Evolutionary conservation across 2,888 invertebrate genomes (phyloP), one percentile per base, ranked within the genome.

Genomic region (Penaeus monodon): DNA sequence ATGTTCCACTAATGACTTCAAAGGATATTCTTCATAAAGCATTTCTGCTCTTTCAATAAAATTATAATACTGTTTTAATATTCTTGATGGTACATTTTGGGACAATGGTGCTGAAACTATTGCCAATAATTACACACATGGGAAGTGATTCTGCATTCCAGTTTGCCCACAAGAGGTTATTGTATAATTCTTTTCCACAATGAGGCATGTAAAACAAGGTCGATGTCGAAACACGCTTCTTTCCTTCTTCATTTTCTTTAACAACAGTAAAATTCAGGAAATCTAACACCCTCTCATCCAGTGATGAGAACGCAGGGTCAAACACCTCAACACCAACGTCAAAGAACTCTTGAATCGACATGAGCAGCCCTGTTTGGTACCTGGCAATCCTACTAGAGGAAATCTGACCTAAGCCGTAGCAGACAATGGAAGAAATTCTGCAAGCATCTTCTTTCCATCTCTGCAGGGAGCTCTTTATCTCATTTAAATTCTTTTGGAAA

Each of bases 111-210:
- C 93, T 93, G 92, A 98, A 96, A 93, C 97, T 97, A 92, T 98
- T 98, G 24, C 96, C 95, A 86, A 98, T 93, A 66, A 98, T 93
- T 83, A 97, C 92, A 91, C 96, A 95, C 90, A 95, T 95, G 85
- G 92, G 92, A 89, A 98, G 91, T 17, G 81, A 92, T 70, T 94
- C 92, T 74, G 92, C 91, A 49, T 93, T 93, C 98, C 98, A 98
- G 92, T 98, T 98, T 74, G 95, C 94, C 95, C 96, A 97, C 65
- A 98, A 92, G 83, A 98, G 94, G 92, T 98, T 98, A 92, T 98
- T 97, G 29, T 95, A 95, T 68, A 98, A 92, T 90, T 96, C 95
- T 92, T 95, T 96, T 0, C 97, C 96, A 92, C 97, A 98, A 92
- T 98, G 98, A 0, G 98, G 97, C 92, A 98, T 94, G 92, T 95